Evolutionary conservation across 2,113 vertebrate genomes (phyloP).

Genomic region (Rhinolophus ferrumequinum): DNA sequence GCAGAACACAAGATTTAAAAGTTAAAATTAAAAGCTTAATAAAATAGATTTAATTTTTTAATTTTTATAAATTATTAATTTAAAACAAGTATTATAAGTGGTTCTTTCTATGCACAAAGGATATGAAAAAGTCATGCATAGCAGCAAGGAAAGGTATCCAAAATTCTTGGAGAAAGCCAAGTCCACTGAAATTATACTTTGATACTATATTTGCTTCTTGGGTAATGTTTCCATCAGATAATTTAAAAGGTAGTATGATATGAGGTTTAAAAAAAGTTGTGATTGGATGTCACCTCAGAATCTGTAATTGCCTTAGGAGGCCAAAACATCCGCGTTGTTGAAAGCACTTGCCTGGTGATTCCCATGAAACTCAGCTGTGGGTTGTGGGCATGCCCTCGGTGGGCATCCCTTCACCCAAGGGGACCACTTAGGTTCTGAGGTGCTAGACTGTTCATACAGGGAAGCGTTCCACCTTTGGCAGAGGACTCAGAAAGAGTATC

Average conservation of each 20-base stretch:
- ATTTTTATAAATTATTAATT: slow-evolving; percentile 29
- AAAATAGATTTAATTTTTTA: slow-evolving; percentile 28
- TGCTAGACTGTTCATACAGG: neutral
- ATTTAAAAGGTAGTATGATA: neutral
- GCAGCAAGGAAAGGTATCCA: neutral
- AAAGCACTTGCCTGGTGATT: neutral
- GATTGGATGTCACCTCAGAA: neutral
- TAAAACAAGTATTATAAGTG: slow-evolving; percentile 43
- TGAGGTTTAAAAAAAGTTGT: neutral
- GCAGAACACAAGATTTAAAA: neutral
- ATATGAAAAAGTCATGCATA: neutral
- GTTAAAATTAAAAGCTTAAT: slow-evolving; percentile 41
- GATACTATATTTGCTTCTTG: neutral
- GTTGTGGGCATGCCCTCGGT: neutral
- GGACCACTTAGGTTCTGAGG: fast-evolving
- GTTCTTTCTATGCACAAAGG: slow-evolving; percentile 16
- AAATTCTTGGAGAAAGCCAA: slow-evolving; percentile 27
- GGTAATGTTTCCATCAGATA: neutral
- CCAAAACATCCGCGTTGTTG: neutral
- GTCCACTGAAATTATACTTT: neutral
- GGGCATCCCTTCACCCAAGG: neutral
- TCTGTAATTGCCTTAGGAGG: neutral
- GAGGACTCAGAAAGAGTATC: neutral
- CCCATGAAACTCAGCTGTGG: neutral
- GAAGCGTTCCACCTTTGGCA: neutral